These are phyloP conservation scores for Cebus imitator DNA, from an alignment of 2,113 vertebrate genomes.

Conservation along the genomic window DNA sequence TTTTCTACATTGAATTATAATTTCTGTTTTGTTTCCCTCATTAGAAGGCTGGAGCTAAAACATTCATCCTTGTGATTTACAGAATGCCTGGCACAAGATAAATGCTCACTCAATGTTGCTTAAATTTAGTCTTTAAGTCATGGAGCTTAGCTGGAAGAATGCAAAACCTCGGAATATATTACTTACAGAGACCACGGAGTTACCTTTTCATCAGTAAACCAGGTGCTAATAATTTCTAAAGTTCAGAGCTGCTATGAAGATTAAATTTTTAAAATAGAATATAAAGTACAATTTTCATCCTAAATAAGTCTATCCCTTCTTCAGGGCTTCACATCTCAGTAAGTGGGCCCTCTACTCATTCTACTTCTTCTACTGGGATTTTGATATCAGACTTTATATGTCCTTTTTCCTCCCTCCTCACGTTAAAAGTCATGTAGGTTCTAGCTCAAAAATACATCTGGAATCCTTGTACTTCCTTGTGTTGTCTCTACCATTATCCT, in stretches of 20 bases:
- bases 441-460: neutral
- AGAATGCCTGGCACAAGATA: neutral
- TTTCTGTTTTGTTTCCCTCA: neutral
- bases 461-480: neutral
- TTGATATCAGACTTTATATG: neutral
- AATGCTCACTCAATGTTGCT: neutral
- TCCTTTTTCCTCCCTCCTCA: neutral
- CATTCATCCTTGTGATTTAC: neutral
- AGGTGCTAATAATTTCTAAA: neutral
- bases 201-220: neutral
- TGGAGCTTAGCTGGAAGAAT: neutral
- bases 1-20: neutral
- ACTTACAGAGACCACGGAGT: neutral
- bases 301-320: neutral
- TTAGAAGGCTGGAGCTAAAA: neutral
- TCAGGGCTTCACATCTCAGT: neutral
- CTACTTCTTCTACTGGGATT: neutral
- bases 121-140: neutral
- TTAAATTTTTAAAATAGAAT: constrained; percentile 22
- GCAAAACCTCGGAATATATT: neutral
- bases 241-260: neutral
- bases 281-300: neutral
- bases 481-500: neutral
- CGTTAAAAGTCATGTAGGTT: neutral
- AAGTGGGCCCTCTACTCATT: neutral